Base-by-base conservation (phyloP, 2,797 vertebrate genomes). In the Luscinia megarhynchos region DNA sequence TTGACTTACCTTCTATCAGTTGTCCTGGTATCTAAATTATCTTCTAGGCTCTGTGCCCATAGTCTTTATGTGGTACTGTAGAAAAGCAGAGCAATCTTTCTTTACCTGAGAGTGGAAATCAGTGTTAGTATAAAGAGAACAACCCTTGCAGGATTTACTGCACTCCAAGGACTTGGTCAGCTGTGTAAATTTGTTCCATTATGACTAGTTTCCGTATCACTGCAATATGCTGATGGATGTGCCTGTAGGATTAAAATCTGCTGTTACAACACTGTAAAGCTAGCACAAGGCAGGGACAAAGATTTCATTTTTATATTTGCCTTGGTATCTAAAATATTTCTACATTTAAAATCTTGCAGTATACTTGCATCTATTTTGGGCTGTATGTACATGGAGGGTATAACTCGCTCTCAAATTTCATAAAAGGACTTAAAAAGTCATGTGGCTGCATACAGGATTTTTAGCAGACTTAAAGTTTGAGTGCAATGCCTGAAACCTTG, bases 211-310 rank as follows among this genome's bases (percentile, higher is more conserved):
- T 89, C 73, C 3, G 1, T 69, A 92, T 66, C 59, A 43, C 32
- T 83, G 59, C 72, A 84, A 50, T 84, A 83, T 43, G 69, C 54
- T 70, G 78, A 90, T 79, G 27, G 61, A 64, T 89, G 24, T 36
- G 11, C 29, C 80, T 34, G 12, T 69, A 86, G 93, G 94, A 95
- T 87, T 79, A 94, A 93, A 93, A 94, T 95, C 88, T 90, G 90
- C 80, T 94, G 51, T 66, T 91, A 57, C 51, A 76, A 59, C 74
- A 81, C 7, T 23, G 77, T 54, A 87, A 92, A 89, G 50, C n/a
- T 83, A 78, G 55, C 58, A 81, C 54, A 78, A 94, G 51, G 53
- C 57, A 80, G 87, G 94, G 57, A 79, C 11, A 87, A 84, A 90
- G 82, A 92, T 89, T 87, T 85, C 3, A 1, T 3, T 59, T 87